Evolutionary conservation across 2,888 invertebrate species (phyloP), one percentile per base, ranked within the genome.

Genomic region (Drosophila mimetica): DNA sequence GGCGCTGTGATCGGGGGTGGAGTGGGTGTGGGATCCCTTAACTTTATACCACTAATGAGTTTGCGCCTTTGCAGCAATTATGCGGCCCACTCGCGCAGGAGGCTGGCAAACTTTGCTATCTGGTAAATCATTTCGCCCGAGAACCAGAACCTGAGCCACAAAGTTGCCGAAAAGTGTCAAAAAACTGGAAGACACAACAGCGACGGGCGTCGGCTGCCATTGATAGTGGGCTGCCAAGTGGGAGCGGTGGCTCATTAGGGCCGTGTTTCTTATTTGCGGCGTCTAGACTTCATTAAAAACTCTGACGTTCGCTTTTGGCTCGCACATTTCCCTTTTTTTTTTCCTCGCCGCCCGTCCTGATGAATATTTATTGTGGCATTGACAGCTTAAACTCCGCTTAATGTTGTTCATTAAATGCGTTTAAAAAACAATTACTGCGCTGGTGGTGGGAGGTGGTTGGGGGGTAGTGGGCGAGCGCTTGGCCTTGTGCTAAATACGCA

Each of bases 21-120:
- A 30, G 20, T 53, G 50, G 44, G 55, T 6, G 13, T 28, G 14
- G 25, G 51, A 44, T 51, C 51, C 51, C 52, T 69, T 55, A 59
- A 61, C 61, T 67, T 81, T 81, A 77, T 59, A 74, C 75, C 79
- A 79, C 82, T 82, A 85, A 82, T 82, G 82, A 85, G 85, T 76
- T 71, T 71, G 74, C 50, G 72, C 69, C 75, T 71, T 73, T 51
- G 64, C 66, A 75, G 74, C 82, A 85, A 82, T 82, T 85, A 85
- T 81, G 74, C 60, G 71, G 72, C 47, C 59, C 61, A 9, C 50
- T 57, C 61, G 11, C 30, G 30, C 55, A 22, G 50, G 69, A 54
- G 71, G 52, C 58, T 41, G 64, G 46, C 34, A 60, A 75, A 75
- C 51, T 66, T 75, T 71, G 47, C 58, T 75, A 75, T 74, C 74